These are phyloP conservation scores for Emesis furor DNA, from an alignment of 2,888 invertebrate species.

Conservation along the genomic window DNA sequence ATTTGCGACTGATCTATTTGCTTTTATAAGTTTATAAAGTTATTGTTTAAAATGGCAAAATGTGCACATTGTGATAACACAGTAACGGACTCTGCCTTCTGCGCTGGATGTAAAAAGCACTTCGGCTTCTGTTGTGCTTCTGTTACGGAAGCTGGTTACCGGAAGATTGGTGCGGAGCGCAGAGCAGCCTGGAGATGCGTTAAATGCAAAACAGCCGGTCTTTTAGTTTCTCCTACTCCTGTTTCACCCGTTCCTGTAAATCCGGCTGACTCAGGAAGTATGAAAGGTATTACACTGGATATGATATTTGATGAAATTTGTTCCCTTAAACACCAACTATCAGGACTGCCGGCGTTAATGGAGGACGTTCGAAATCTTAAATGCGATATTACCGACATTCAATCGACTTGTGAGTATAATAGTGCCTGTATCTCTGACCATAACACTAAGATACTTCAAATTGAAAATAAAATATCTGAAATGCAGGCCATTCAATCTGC, in stretches of 20 bases:
- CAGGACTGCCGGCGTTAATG: background rate
- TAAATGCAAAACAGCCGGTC: background rate
- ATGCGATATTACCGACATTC: background rate
- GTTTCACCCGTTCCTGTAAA: too few species aligned
- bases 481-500: background rate
- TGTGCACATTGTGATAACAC: background rate
- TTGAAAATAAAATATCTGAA: background rate
- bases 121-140: slow-evolving; percentile 9
- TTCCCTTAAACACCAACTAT: background rate
- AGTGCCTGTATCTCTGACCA: background rate
- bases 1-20: too few species aligned
- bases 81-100: background rate
- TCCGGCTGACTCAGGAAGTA: too few species aligned
- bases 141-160: slow-evolving; percentile 11
- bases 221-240: background rate
- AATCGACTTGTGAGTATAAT: background rate
- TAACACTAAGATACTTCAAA: background rate
- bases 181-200: slow-evolving; percentile 9
- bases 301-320: background rate
- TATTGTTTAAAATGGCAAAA: background rate
- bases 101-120: slow-evolving; percentile 1
- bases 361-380: slow-evolving; percentile 4
- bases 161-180: slow-evolving; percentile 6
- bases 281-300: background rate
- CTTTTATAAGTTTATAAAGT: too few species aligned